Base-by-base conservation (phyloP, 2,113 vertebrate genomes). In the Hypomesus transpacificus region DNA sequence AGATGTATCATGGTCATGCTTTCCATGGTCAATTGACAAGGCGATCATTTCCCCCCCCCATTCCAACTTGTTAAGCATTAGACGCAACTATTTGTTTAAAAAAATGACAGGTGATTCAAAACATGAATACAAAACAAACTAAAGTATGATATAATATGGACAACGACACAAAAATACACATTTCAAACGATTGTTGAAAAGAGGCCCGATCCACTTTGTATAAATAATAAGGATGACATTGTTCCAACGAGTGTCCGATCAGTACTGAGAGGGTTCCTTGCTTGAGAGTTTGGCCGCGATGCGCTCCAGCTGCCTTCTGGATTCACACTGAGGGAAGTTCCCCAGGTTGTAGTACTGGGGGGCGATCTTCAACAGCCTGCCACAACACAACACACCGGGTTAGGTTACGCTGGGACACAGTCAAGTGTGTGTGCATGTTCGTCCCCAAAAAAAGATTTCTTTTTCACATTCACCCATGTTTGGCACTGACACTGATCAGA, bases 301-400 rank as follows among this genome's bases (percentile, higher is more conserved):
- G 82, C 95, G 94, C 87, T 98, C 96, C 93, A 98, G 90, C 90
- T 98, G 96, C 87, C 96, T 94, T 90, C 97, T 98, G 79, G 96
- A 96, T 92, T 98, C 96, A 64, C 95, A 98, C 91, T 97, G 95
- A 76, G 96, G 96, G 89, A 98, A 98, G 94, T 98, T 98, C 88
- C 95, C 89, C 96, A 98, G 95, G 90, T 98, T 95, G 69, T 98
- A 98, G 93, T 98, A 98, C 86, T 96, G 95, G 78, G 95, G 94
- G 87, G 96, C 93, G 80, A 98, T 94, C 93, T 97, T 96, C 89
- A 98, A 93, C 92, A 98, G 91, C 96, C 97, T 98, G 89, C 82
- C 76, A 89, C 74, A 88, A 86, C 68, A 91, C 60, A 68, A 76
- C 77, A 18, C 79, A 77, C 78, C 20, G 46, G 56, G 71, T 80